Evolutionary conservation across 2,888 invertebrate species (phyloP).

Genomic region (Drosophila monieri): DNA sequence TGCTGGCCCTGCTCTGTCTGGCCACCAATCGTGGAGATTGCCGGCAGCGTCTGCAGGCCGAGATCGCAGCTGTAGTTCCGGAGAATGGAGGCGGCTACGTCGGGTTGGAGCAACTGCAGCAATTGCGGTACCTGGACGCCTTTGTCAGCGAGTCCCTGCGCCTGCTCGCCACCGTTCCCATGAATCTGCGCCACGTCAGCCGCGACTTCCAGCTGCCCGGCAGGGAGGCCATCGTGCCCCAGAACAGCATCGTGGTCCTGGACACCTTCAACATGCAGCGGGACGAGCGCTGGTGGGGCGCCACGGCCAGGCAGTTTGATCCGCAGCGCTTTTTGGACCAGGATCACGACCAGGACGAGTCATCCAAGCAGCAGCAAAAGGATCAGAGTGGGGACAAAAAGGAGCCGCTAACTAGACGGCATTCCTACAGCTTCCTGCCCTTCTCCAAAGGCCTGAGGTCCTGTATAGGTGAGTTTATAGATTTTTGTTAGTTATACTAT

Average conservation of each 20-base stretch:
- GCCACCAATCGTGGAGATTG: slow-evolving; percentile 76
- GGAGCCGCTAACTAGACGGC: slow-evolving; percentile 55
- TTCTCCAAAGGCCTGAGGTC: slow-evolving; percentile 82
- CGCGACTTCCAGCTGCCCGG: slow-evolving; percentile 75
- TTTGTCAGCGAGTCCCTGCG: slow-evolving; percentile 82
- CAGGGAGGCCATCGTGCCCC: slow-evolving; percentile 67
- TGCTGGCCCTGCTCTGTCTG: slow-evolving; percentile 79
- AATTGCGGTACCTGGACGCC: slow-evolving; percentile 81
- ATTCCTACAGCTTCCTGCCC: slow-evolving; percentile 81
- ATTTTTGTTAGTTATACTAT: neutral
- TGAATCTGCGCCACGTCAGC: slow-evolving; percentile 81
- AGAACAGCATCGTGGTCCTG: slow-evolving; percentile 78
- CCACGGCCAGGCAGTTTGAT: slow-evolving; percentile 77
- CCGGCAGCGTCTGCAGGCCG: slow-evolving; percentile 78
- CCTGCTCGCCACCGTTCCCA: slow-evolving; percentile 81
- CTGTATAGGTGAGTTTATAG: neutral
- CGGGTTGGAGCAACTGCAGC: slow-evolving; percentile 72
- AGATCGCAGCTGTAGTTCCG: slow-evolving; percentile 71
- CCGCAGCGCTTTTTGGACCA: slow-evolving; percentile 78
- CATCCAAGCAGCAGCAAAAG: slow-evolving; percentile 7
- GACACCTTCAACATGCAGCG: slow-evolving; percentile 83
- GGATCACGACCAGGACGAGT: slow-evolving; percentile 10
- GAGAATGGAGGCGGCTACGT: slow-evolving; percentile 51
- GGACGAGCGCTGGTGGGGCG: slow-evolving; percentile 78
- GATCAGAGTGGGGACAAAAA: neutral